phyloP scores from a whole-genome alignment of 2,113 vertebrate genomes.

The Brienomyrus brachyistius region DNA sequence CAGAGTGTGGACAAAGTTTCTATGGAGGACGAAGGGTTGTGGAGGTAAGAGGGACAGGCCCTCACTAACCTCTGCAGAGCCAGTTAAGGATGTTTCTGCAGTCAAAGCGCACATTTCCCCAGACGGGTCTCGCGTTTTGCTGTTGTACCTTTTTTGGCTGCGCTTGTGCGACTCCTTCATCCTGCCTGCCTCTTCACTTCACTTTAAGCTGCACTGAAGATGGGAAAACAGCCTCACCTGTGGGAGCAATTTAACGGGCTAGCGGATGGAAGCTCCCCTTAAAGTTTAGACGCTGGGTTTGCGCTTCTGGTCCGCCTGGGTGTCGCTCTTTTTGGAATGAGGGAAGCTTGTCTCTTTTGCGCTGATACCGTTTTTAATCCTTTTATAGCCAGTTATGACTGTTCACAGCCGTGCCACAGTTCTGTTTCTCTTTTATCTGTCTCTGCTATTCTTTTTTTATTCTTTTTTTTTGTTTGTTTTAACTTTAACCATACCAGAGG shows the following conservation, averaged over 20 bases:
- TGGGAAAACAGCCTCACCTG: background rate
- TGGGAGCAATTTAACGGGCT: background rate
- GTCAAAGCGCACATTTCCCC: constrained; percentile 2
- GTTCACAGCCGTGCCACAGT: background rate
- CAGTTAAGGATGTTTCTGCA: background rate
- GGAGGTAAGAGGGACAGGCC: background rate
- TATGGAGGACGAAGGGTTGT: background rate
- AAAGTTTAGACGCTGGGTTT: background rate
- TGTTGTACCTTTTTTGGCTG: background rate
- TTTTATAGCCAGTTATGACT: background rate
- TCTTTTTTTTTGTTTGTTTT: background rate
- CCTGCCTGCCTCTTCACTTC: background rate
- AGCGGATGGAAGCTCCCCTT: background rate
- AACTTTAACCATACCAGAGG: background rate
- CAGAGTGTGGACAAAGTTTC: background rate
- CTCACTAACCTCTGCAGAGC: background rate
- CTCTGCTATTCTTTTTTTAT: background rate
- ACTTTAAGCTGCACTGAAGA: background rate
- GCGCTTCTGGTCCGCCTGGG: background rate
- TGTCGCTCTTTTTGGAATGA: background rate
- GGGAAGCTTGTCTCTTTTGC: background rate
- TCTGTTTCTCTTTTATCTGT: background rate
- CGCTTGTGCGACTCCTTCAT: too few relatives aligned
- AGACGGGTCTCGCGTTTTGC: background rate
- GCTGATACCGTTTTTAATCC: background rate